Base-by-base conservation (phyloP, 1,140 invertebrate genomes). In the Elymnias hypermnestra region DNA sequence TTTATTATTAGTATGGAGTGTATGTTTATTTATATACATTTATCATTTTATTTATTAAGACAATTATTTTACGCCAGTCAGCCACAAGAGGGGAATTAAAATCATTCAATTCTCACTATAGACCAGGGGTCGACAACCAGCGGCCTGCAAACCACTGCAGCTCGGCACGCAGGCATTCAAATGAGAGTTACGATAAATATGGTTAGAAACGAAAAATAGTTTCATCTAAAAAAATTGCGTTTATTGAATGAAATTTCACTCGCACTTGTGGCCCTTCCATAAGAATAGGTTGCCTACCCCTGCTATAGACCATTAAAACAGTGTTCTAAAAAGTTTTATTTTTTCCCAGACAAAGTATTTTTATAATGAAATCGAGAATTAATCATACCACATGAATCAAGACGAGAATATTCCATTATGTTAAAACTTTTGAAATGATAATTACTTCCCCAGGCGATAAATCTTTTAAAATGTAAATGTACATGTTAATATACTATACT, bases 1-100 rank as follows among this genome's bases (percentile, higher is more conserved):
- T 61, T 66, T 72, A 48, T 64, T 63, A 53, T 38, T 57, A 51
- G 40, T 53, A 59, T 58, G 54, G 19, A 41, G 55, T 29, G 10
- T 33, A 45, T 59, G 53, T 61, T 51, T 31, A 39, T 45, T 44
- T 44, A 5, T 56, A 28, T 50, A 25, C 35, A 47, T 13, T 39
- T 37, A 50, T 44, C 21, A 23, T 9, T 28, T 14, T 29, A 22
- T 12, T 9, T 2, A 29, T 5, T 29, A 8, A 12, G 13, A 22
- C 13, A 12, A 29, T 25, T 44, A 50, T 44, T 51, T 37, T 51
- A 38, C n/a, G n/a, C n/a, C n/a, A n/a, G 22, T 14, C 22, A 22
- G 13, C 8, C 15, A 26, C 22, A 12, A 26, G 18, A 23, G 42
- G 49, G 41, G 41, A 52, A 40, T 28, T 15, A 39, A 45, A 40